A percentile compares a stretch with the other conserved stretches of the same genome.
phyloP scores from a whole-genome alignment of 1,140 invertebrate genomes.

The Acromyrmex charruanus region DNA sequence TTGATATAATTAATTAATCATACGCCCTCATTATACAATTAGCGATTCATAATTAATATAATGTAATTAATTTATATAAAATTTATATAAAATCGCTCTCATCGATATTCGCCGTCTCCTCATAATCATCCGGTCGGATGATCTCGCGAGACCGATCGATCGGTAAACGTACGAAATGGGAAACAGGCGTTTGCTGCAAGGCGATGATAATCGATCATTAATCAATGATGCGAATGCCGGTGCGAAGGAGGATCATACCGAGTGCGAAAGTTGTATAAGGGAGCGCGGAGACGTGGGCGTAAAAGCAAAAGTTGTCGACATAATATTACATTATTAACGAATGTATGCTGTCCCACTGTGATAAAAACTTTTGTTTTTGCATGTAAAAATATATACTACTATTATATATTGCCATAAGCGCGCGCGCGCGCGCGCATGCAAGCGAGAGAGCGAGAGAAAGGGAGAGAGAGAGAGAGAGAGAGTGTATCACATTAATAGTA shows the following conservation, averaged over 20 bases:
- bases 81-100: slow-evolving; percentile 9
- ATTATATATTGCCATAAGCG: slow-evolving; percentile 80
- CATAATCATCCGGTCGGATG: not conserved
- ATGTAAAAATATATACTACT: slow-evolving; percentile 85
- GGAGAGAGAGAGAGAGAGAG: slow-evolving; percentile 32
- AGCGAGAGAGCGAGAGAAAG: slow-evolving; percentile 58
- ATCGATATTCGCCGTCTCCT: slow-evolving; percentile 19
- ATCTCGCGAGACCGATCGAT: slow-evolving; percentile 24
- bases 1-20: slow-evolving; percentile 27
- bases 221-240: slow-evolving; percentile 28
- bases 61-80: slow-evolving; percentile 40
- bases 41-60: slow-evolving; percentile 4
- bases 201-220: slow-evolving; percentile 64
- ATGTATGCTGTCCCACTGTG: slow-evolving; percentile 86
- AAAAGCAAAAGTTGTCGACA: slow-evolving; percentile 75
- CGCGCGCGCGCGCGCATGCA: not conserved
- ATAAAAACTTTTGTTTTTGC: slow-evolving; percentile 86
- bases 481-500: slow-evolving; percentile 60
- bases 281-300: slow-evolving; percentile 22
- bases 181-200: slow-evolving; percentile 48
- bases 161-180: slow-evolving; percentile 25
- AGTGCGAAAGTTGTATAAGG: slow-evolving; percentile 32
- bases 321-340: slow-evolving; percentile 85
- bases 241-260: not conserved
- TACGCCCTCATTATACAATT: not conserved